Percentiles rank a stretch among this genome's conserved stretches.
These are phyloP conservation scores for Apogon talboti DNA, from an alignment of 2,797 vertebrate species.

Conservation along the genomic window DNA sequence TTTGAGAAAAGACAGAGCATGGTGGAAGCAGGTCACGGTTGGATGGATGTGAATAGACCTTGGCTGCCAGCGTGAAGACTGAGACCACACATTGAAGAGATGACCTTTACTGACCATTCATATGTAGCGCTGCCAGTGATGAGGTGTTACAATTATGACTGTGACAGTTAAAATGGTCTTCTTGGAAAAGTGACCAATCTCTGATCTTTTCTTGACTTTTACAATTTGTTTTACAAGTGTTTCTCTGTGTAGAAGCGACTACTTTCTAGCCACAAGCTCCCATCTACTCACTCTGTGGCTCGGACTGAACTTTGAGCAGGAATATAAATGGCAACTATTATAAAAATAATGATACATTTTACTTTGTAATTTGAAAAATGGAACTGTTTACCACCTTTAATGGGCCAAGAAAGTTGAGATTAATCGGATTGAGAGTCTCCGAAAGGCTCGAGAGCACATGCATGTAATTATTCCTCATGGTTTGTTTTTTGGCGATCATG, in stretches of 20 bases:
- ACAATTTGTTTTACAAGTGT: not conserved
- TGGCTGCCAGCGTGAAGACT: slow-evolving; percentile 65
- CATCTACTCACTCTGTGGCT: not conserved
- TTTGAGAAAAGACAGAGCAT: slow-evolving; percentile 72
- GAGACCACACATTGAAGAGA: slow-evolving; percentile 70
- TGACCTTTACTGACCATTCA: slow-evolving; percentile 65
- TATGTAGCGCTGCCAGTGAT: slow-evolving; percentile 37
- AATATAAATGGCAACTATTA: not conserved
- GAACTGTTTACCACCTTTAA: slow-evolving; percentile 3
- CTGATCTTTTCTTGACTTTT: slow-evolving; percentile 17
- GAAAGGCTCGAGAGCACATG: slow-evolving; percentile 34
- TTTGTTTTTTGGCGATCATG: slow-evolving; percentile 38
- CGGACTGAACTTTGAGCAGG: not conserved
- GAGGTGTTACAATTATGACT: slow-evolving; percentile 43
- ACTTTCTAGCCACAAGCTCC: not conserved
- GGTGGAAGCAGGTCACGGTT: slow-evolving; percentile 71
- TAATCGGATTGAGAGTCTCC: slow-evolving; percentile 13
- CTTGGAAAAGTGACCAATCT: slow-evolving; percentile 28
- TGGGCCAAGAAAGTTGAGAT: slow-evolving; percentile 5
- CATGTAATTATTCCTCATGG: slow-evolving; percentile 30
- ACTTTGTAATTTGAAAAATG: slow-evolving; percentile 15
- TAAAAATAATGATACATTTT: not conserved
- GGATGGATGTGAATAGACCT: slow-evolving; percentile 63
- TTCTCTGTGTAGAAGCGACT: not conserved
- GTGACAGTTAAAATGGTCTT: slow-evolving; percentile 42